Conservation (phyloP, 2,113 vertebrate genomes). For the Peucedramus taeniatus region DNA sequence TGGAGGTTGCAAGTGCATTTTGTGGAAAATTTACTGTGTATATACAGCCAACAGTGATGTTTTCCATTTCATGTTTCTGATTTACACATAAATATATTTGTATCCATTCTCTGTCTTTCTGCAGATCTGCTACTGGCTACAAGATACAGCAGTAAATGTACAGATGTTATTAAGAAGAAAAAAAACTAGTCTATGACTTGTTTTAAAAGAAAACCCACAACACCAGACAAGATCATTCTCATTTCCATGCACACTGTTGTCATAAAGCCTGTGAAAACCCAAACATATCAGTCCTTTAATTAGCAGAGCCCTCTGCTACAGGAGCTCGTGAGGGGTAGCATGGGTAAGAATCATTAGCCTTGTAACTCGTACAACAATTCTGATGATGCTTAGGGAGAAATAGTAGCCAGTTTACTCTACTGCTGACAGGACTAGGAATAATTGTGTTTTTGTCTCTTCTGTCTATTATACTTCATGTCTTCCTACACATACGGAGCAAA, state of each 20-base stretch:
- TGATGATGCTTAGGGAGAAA: background rate
- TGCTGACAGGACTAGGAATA: background rate
- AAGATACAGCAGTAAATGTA: background rate
- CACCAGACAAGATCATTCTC: background rate
- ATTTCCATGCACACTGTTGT: background rate
- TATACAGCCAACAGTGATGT: background rate
- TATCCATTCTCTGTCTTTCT: background rate
- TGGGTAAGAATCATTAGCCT: background rate
- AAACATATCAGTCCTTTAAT: background rate
- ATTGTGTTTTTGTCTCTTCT: background rate
- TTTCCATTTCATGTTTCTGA: background rate
- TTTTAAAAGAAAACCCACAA: background rate
- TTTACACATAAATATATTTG: background rate
- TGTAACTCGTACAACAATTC: background rate
- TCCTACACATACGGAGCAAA: fast-evolving
- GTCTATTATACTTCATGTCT: background rate
- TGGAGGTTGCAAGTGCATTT: background rate
- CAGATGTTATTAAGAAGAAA: background rate
- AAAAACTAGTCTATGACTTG: background rate
- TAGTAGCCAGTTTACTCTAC: background rate
- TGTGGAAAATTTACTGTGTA: background rate
- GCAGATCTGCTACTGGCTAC: background rate
- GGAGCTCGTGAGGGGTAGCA: background rate
- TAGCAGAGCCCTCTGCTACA: background rate
- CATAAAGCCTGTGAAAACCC: background rate